Percentiles rank a stretch among this genome's conserved stretches.
Conservation (phyloP, 1,140 invertebrate species). For the Sinonovacula constricta region DNA sequence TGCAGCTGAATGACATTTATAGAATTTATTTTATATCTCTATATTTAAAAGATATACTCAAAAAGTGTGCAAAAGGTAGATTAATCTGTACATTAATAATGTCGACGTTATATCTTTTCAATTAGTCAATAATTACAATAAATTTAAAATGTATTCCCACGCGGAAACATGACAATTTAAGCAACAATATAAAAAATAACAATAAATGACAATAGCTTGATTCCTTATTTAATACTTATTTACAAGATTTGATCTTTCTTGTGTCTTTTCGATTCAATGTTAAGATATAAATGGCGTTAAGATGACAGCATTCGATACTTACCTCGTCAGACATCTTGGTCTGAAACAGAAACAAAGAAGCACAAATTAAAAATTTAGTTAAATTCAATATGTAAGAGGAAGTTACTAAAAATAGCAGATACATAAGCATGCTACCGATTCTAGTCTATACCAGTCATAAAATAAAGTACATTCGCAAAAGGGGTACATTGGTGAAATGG, state of each 20-base stretch:
- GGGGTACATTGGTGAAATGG: background rate
- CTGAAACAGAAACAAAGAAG: slow-evolving; percentile 28
- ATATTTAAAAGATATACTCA: too few species aligned
- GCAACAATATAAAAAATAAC: background rate
- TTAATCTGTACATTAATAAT: too few species aligned
- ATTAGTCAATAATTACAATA: background rate
- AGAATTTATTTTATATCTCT: too few species aligned
- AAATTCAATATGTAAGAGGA: background rate
- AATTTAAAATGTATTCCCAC: background rate
- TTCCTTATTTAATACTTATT: background rate
- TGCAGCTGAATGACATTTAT: too few species aligned
- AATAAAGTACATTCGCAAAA: background rate
- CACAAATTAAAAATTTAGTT: background rate
- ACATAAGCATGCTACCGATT: background rate
- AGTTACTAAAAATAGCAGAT: background rate
- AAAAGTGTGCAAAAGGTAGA: too few species aligned
- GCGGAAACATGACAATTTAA: background rate
- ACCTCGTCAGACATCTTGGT: slow-evolving; percentile 43
- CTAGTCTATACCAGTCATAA: background rate
- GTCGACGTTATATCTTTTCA: too few species aligned
- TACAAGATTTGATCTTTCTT: background rate
- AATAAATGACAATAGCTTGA: background rate
- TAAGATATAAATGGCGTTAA: background rate
- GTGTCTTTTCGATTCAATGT: background rate
- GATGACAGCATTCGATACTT: slow-evolving; percentile 7